These are phyloP conservation scores for Urocolius indicus DNA, from an alignment of 2,113 vertebrate genomes.

Conservation along the genomic window DNA sequence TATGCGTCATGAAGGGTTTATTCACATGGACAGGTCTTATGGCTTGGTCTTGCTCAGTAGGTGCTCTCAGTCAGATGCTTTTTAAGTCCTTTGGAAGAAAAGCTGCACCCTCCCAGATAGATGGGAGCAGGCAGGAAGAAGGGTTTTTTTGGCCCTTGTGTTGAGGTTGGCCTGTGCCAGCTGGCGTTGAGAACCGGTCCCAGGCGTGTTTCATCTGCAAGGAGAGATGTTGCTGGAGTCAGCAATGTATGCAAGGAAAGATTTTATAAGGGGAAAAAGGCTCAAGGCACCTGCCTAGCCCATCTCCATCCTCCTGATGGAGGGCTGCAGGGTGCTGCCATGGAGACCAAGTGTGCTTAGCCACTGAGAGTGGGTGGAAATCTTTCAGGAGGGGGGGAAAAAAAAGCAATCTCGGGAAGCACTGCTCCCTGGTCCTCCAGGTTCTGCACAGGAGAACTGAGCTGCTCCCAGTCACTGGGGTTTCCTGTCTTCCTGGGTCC, in stretches of 20 bases:
- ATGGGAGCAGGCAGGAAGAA: not conserved
- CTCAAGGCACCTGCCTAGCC: not conserved
- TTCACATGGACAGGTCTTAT: not conserved
- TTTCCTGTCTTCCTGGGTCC: not conserved
- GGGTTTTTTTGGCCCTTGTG: not conserved
- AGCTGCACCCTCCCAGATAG: not conserved
- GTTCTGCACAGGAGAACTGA: not conserved
- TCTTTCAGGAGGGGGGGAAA: not conserved
- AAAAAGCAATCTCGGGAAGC: not conserved
- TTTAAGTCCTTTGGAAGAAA: not conserved
- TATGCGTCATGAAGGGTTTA: not conserved
- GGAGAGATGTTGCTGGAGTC: not conserved
- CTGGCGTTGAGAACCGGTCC: fast-evolving
- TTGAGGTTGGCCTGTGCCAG: not conserved
- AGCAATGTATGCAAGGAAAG: not conserved
- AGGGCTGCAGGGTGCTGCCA: not conserved
- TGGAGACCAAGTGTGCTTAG: not conserved
- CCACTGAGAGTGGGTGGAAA: not conserved
- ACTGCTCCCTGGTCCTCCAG: not conserved
- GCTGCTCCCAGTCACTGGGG: not conserved
- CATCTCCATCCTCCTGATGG: not conserved
- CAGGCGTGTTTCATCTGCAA: not conserved
- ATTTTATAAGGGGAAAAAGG: not conserved
- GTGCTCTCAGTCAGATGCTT: not conserved
- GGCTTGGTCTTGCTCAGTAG: not conserved